phyloP scores from a whole-genome alignment of 2,888 invertebrate genomes.

The Chaitophorus viminalis region DNA sequence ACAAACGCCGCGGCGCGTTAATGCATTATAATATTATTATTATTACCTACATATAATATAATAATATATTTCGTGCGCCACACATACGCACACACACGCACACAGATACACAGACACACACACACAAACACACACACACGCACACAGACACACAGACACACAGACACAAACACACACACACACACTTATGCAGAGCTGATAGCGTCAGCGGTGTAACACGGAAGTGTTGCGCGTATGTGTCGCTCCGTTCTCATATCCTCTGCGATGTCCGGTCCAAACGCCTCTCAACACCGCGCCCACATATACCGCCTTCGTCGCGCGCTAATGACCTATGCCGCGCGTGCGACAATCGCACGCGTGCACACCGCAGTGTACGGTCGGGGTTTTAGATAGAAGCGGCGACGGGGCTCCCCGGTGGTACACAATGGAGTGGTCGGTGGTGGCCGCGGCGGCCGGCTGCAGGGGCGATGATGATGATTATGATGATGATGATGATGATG shows the following conservation, averaged over 20 bases:
- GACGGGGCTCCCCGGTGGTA: too few species aligned
- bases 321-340: constrained; percentile 32
- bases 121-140: too few species aligned
- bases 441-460: too few species aligned
- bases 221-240: constrained; percentile 43
- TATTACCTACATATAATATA: too few species aligned
- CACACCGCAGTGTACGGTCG: not conserved
- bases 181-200: not conserved
- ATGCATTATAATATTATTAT: not conserved
- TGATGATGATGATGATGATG: too few species aligned
- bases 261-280: constrained; percentile 55
- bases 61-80: not conserved
- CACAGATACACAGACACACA: not conserved
- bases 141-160: too few species aligned
- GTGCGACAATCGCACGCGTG: not conserved
- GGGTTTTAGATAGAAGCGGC: not conserved
- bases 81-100: not conserved
- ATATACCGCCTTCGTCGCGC: not conserved
- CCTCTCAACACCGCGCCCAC: not conserved
- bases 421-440: not conserved
- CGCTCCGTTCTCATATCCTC: constrained; percentile 40
- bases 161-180: too few species aligned
- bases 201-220: constrained; percentile 43
- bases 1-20: not conserved
- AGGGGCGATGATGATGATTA: too few species aligned